phyloP scores from a whole-genome alignment of 2,113 vertebrate species.

The Zosterops lateralis region DNA sequence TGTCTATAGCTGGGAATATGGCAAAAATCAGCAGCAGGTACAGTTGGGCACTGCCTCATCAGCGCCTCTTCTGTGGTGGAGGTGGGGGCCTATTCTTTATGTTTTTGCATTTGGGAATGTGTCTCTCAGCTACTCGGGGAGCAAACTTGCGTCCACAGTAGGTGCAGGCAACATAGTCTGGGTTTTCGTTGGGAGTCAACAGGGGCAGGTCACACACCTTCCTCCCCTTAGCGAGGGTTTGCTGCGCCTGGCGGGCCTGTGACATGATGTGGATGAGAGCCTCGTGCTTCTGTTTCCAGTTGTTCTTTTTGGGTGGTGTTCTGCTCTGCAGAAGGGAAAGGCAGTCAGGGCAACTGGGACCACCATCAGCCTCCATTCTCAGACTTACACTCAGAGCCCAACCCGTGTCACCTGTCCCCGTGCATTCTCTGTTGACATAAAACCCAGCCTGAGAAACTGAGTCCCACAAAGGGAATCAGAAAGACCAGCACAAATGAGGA shows the following conservation, averaged over 20 bases:
- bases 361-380: not conserved
- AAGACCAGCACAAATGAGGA: not conserved
- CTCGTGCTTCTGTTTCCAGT: constrained; percentile 73
- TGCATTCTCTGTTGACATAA: not conserved
- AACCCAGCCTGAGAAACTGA: not conserved
- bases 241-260: constrained; percentile 62
- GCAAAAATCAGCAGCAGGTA: not conserved
- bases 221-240: constrained; percentile 53
- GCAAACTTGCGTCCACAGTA: constrained; percentile 76
- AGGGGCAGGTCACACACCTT: constrained; percentile 50
- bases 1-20: not conserved
- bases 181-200: constrained; percentile 48
- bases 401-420: not conserved
- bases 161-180: constrained; percentile 76
- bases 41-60: not conserved
- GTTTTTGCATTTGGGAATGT: constrained; percentile 78
- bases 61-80: constrained; percentile 41
- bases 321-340: constrained; percentile 44
- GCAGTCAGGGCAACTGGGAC: not conserved
- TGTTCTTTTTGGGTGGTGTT: constrained; percentile 58
- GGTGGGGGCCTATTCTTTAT: constrained; percentile 73
- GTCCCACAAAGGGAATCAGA: not conserved
- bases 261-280: constrained; percentile 67
- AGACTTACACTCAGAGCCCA: not conserved
- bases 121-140: constrained; percentile 71